Base-by-base conservation (phyloP, 2,888 invertebrate species). In the Cenopis cana region DNA sequence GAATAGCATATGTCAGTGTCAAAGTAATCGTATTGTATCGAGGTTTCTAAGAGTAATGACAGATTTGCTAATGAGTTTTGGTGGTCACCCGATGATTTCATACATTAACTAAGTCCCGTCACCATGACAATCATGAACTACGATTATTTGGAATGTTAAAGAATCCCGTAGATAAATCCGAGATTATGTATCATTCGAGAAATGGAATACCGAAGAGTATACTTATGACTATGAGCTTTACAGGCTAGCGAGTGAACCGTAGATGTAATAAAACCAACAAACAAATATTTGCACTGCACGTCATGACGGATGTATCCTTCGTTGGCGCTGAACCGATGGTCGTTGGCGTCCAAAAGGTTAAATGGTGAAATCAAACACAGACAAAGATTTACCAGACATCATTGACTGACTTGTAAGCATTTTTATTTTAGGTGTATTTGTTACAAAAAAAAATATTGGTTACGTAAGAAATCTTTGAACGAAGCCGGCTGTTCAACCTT, bases 391-490 rank as follows among this genome's bases (percentile, higher is more conserved):
- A 55, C 29, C 29, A 12, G 46, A 29, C 14, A 6, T 14, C n/a
- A 20, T 29, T 55, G 20, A 12, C 6, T 6, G 12, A 33, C 2
- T n/a, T 14, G 46, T 18, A 50, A 14, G 11, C 18, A 52, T 36
- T 50, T 61, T 18, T 38, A 20, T 12, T 12, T 33, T 29, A 17
- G 14, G 4, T n/a, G 4, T 9, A 8, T 14, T 41, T 56, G 20
- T 41, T 65, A 41, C 33, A 8, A 1, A 46, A 1, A 4, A n/a
- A 46, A 14, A 6, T 20, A 54, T 20, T 18, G 54, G 20, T 20
- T 66, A 56, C 38, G 10, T 56, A 46, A 56, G 46, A 56, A 56
- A 56, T 56, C 65, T 56, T 33, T 46, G 65, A 66, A 17, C 46
- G 24, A 64, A 38, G 64, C 38, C 64, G 36, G n/a, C 52, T 38